phyloP scores from a whole-genome alignment of 2,113 vertebrate genomes.

The Salvelinus sp. region DNA sequence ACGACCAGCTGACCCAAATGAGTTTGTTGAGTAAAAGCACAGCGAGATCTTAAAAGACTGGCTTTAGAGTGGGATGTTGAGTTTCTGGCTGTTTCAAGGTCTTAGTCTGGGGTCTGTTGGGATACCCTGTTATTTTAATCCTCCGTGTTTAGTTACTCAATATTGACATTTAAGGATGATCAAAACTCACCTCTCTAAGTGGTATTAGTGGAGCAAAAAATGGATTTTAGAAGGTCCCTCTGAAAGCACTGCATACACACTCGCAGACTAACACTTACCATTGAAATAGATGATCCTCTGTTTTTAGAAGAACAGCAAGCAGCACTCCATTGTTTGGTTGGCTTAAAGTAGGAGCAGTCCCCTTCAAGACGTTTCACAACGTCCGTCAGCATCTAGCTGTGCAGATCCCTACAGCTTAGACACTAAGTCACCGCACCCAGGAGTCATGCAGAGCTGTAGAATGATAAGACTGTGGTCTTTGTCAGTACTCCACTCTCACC shows the following conservation, averaged over 20 bases:
- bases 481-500: not conserved
- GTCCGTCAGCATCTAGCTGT: not conserved
- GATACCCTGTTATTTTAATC: conserved; percentile 47
- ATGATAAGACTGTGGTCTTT: not conserved
- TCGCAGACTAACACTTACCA: not conserved
- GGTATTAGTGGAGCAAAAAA: conserved; percentile 62
- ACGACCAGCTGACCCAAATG: not conserved
- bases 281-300: not conserved
- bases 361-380: not conserved
- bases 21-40: not conserved
- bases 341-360: not conserved
- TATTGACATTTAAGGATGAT: conserved; percentile 66
- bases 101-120: conserved; percentile 7
- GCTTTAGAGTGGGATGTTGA: not conserved
- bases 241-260: conserved; percentile 22
- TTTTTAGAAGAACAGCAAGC: not conserved
- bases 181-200: conserved; percentile 57
- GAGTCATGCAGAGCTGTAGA: not conserved
- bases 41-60: not conserved
- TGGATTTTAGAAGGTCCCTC: conserved; percentile 51
- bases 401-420: not conserved
- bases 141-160: conserved; percentile 50
- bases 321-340: not conserved
- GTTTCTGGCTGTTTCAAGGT: not conserved
- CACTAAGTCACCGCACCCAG: not conserved